Conservation (phyloP, 2,888 invertebrate genomes). For the Drosophila affinis region DNA sequence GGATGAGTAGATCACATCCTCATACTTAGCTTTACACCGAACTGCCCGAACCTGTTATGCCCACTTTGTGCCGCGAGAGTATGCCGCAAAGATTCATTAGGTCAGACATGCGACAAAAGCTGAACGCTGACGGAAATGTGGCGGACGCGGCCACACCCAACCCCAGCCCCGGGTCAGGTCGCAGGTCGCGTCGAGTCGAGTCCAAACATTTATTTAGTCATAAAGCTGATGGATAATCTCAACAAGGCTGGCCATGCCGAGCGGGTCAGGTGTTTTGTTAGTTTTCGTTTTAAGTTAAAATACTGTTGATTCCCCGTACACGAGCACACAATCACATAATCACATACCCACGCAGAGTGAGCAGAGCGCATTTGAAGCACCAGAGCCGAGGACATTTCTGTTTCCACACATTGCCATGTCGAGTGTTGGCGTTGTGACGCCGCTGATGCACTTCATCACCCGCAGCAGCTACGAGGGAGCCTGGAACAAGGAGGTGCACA, state of each 20-base stretch:
- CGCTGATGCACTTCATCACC: slow-evolving; percentile 77
- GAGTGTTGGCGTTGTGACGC: neutral
- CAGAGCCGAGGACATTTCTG: neutral
- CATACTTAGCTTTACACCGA: neutral
- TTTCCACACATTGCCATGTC: slow-evolving; percentile 9
- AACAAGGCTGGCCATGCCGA: slow-evolving; percentile 52
- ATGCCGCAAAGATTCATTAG: slow-evolving; percentile 31
- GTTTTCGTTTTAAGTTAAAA: slow-evolving; percentile 4
- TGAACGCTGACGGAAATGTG: slow-evolving; percentile 22
- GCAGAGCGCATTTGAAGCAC: neutral
- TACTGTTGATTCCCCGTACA: slow-evolving; percentile 14
- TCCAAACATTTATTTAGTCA: slow-evolving; percentile 58
- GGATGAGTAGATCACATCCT: no score
- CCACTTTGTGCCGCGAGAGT: slow-evolving; percentile 1
- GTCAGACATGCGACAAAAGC: slow-evolving; percentile 45
- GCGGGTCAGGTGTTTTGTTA: slow-evolving; percentile 34
- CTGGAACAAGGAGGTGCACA: slow-evolving; percentile 85
- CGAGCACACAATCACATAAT: neutral
- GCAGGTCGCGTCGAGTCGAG: neutral
- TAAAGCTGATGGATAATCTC: slow-evolving; percentile 70
- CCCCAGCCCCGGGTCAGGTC: slow-evolving; percentile 7
- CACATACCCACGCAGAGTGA: neutral
- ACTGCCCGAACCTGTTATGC: slow-evolving; percentile 2
- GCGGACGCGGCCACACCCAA: slow-evolving; percentile 19
- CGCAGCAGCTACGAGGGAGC: slow-evolving; percentile 86